Percentiles rank a stretch among this genome's conserved stretches.
phyloP scores from a whole-genome alignment of 2,797 vertebrate genomes.

The Lates japonicus region DNA sequence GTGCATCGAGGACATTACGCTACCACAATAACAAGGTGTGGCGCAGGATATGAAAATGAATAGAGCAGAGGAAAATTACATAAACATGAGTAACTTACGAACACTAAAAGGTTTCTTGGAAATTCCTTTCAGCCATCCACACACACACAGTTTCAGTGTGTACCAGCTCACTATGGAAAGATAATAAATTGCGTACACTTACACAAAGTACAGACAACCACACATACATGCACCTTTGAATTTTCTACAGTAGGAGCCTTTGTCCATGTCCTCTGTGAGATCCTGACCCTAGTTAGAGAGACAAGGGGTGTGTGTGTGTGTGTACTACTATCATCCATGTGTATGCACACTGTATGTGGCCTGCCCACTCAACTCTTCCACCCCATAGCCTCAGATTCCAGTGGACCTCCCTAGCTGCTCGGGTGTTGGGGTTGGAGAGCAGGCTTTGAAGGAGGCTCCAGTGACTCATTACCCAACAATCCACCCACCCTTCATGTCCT shows the following conservation, averaged over 20 bases:
- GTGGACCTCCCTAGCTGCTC: constrained; percentile 70
- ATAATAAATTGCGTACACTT: constrained; percentile 64
- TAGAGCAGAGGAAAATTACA: not conserved
- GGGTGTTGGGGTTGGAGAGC: constrained; percentile 58
- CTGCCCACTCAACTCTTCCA: constrained; percentile 76
- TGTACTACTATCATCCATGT: constrained; percentile 38
- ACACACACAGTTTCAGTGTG: constrained; percentile 1
- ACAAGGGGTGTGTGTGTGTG: constrained; percentile 33
- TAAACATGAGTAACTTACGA: not conserved
- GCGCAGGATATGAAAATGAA: not conserved
- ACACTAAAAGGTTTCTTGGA: not conserved
- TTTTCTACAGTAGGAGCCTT: constrained; percentile 55
- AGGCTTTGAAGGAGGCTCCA: constrained; percentile 82
- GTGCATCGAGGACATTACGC: not conserved
- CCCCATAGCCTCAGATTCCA: constrained; percentile 68
- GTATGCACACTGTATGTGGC: constrained; percentile 38
- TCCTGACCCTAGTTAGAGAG: constrained; percentile 62
- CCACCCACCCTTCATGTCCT: constrained; percentile 65
- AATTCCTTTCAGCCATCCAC: not conserved
- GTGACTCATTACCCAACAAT: constrained; percentile 83
- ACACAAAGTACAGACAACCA: constrained; percentile 38
- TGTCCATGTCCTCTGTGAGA: constrained; percentile 60
- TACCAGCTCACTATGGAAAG: constrained; percentile 44
- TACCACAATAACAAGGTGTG: too few relatives aligned
- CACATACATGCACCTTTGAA: constrained; percentile 43